Evolutionary conservation across 2,113 vertebrate species (phyloP), one percentile per base, ranked within the genome.

Genomic region (Turdus rufiventris): DNA sequence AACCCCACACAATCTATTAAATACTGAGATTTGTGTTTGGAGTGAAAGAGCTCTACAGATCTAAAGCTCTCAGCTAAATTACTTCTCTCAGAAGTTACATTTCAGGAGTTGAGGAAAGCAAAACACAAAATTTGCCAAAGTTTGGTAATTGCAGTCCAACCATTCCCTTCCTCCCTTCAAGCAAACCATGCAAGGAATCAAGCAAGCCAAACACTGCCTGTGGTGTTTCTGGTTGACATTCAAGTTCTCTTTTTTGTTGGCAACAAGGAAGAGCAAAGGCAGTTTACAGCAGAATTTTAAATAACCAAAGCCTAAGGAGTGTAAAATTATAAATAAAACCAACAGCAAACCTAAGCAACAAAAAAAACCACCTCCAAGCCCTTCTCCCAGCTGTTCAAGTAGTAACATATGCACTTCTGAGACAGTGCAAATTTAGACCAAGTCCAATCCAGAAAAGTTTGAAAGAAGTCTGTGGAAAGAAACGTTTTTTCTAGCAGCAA

Each of bases 1-100:
- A 40, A 66, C 88, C 56, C 83, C 51, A 56, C 74, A 45, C 90
- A 79, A 75, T 88, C 88, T 76, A 95, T 94, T 96, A 70, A 85
- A 89, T 83, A 93, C 78, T 70, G 58, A 77, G 62, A 83, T 90
- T 57, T 95, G 50, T 75, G 70, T 91, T 90, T 85, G 81, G 62
- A 95, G 40, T 0, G 13, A 85, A 92, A 94, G 40, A 1, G 2
- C 20, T 88, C 34, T 72, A 58, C 54, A 76, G 66, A 82, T 53
- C 47, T 70, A 76, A 89, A 87, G 45, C 85, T 84, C 61, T 87
- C 73, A 82, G 48, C 25, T 78, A 89, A 94, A 94, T 93, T 91
- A 81, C 28, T 87, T 88, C n/a, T 82, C 62, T 93, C 38, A 50
- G 54, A 85, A 92, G 66, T 70, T 91, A 72, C 23, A 42, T 75